Base-by-base conservation (phyloP, 1,140 invertebrate species). In the Hormaphis cornu region DNA sequence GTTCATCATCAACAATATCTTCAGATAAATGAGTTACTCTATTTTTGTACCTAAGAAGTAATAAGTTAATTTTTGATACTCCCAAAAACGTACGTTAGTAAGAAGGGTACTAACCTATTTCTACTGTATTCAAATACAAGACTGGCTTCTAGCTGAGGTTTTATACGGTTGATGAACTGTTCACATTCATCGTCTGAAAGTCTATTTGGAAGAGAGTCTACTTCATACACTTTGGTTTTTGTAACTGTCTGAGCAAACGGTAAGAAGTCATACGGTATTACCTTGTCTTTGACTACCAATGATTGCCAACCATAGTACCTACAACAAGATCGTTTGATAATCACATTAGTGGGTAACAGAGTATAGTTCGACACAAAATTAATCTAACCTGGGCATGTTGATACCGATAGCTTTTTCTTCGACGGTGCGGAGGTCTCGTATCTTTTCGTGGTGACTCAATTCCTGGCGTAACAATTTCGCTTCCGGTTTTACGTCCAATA, bases 241-340 rank as follows among this genome's bases (percentile, higher is more conserved):
- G 91, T 93, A 48, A 86, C 82, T 75, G 86, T 84, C 74, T 90
- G 85, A 12, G 84, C 79, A 42, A 87, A 78, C 7, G 82, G 78
- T 73, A 90, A 76, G 40, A 83, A 80, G 78, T 89, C 85, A 73
- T 89, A 91, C 3, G 83, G 84, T 52, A 86, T 74, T 22, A 72
- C 52, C 53, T 81, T 76, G 75, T 90, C 86, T 1, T 80, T 75
- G 6, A 92, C 75, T 70, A 84, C 78, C 24, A 85, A 75, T 30
- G 81, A 82, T 72, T 82, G 82, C 80, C 83, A 92, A 8, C 90
- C 89, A 77, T 90, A 92, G 76, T 87, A 90, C 54, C 83, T 81
- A 7, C 90, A 91, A 4, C 90, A 69, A 74, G 87, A 16, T n/a
- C 48, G 9, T 48, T 40, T 16, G 26, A 61, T 8, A 9, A 26